Conservation (phyloP, 2,113 vertebrate species). For the Empidonax alnorum region DNA sequence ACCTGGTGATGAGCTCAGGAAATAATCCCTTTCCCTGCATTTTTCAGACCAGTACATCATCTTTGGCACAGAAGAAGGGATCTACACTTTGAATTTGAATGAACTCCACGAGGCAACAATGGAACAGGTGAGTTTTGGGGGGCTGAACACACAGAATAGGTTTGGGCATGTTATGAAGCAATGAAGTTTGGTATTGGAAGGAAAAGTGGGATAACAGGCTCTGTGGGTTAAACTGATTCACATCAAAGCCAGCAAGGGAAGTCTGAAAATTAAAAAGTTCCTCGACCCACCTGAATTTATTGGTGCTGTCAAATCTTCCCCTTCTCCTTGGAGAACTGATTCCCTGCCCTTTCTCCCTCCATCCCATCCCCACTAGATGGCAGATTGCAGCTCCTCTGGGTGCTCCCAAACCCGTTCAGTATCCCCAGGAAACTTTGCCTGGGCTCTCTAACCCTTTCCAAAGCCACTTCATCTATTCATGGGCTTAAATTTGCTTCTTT, state of each 20-base stretch:
- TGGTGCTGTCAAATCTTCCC: neutral
- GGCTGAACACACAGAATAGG: neutral
- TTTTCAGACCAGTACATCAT: slow-evolving; percentile 90
- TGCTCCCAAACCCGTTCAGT: neutral
- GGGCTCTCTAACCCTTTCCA: neutral
- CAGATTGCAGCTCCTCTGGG: neutral
- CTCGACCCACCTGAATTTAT: neutral
- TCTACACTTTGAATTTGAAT: slow-evolving; percentile 97
- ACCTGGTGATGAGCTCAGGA: neutral
- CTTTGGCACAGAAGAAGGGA: slow-evolving; percentile 97
- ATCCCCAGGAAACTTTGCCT: neutral
- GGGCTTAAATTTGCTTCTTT: neutral
- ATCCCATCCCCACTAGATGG: slow-evolving; percentile 43
- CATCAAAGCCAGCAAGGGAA: neutral
- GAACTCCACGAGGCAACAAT: slow-evolving; percentile 97
- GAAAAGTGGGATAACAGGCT: neutral
- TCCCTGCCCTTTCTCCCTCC: neutral
- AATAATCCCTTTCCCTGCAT: neutral
- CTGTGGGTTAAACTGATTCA: neutral
- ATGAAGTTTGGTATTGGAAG: neutral
- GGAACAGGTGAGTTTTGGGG: slow-evolving; percentile 88
- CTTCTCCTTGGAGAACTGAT: neutral
- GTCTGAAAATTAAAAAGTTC: neutral
- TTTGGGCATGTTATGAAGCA: neutral
- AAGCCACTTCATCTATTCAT: neutral